phyloP scores from a whole-genome alignment of 2,888 invertebrate species.

The Eutolmus rufibarbis region DNA sequence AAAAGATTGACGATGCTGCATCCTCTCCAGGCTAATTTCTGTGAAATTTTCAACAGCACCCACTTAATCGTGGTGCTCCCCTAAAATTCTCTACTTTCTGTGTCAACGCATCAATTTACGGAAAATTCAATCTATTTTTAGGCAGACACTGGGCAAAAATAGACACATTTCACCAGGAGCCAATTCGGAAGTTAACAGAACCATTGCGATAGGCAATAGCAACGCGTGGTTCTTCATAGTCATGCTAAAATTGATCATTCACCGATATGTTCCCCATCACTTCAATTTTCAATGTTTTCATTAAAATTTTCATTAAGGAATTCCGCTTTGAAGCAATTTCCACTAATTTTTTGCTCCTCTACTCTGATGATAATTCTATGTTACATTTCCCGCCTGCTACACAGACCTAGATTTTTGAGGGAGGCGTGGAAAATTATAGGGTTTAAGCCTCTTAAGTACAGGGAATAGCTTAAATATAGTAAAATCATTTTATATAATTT shows the following conservation, averaged over 20 bases:
- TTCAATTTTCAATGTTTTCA: background rate
- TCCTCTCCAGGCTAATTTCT: background rate
- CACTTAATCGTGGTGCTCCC: background rate
- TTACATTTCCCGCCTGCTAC: background rate
- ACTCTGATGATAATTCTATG: background rate
- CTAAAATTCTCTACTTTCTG: background rate
- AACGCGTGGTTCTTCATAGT: background rate
- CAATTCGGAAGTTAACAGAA: background rate
- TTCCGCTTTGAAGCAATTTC: background rate
- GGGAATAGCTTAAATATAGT: background rate
- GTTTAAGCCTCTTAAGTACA: background rate
- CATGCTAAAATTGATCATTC: slow-evolving; percentile 8
- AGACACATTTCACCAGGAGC: background rate
- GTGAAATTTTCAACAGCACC: background rate
- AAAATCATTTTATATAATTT: too few relatives aligned
- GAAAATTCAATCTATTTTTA: slow-evolving; percentile 5
- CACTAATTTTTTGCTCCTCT: background rate
- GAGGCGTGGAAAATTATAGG: background rate
- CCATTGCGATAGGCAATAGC: background rate
- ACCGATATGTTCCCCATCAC: slow-evolving; percentile 1
- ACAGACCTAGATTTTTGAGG: background rate
- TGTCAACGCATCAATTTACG: background rate
- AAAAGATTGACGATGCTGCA: background rate
- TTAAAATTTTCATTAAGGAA: background rate
- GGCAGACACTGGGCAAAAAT: background rate